Conservation (phyloP, 2,113 vertebrate genomes). For the Ammodramus savannarum region DNA sequence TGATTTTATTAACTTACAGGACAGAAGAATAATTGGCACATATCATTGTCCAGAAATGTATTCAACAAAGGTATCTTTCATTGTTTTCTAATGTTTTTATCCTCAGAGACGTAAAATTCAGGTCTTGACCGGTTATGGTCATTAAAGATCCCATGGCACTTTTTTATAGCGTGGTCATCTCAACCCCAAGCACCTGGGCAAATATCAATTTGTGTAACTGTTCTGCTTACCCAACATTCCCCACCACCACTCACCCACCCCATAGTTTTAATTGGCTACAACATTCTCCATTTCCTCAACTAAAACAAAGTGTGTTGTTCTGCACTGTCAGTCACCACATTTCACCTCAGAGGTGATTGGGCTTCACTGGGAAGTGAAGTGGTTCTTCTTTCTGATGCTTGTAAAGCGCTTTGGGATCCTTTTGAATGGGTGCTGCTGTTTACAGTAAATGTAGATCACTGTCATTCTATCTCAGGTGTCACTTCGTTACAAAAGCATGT, state of each 20-base stretch:
- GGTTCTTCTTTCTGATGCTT: conserved; percentile 52
- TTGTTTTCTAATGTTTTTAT: conserved; percentile 70
- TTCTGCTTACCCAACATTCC: conserved; percentile 53
- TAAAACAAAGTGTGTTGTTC: conserved; percentile 43
- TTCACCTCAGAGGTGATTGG: conserved; percentile 48
- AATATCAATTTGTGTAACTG: conserved; percentile 41
- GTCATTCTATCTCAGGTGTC: background rate
- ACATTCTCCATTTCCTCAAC: conserved; percentile 63
- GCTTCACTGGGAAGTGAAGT: conserved; percentile 48
- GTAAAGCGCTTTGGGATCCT: conserved; percentile 71
- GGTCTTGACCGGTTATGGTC: conserved; percentile 25
- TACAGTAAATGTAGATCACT: background rate
- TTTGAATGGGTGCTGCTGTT: conserved; percentile 34
- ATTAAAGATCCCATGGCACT: conserved; percentile 68
- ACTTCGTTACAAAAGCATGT: conserved; percentile 14
- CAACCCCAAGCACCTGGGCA: conserved; percentile 20
- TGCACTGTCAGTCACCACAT: conserved; percentile 50
- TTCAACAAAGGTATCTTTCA: conserved; percentile 76
- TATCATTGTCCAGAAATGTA: conserved; percentile 77
- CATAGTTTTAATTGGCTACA: conserved; percentile 67
- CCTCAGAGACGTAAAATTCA: conserved; percentile 56
- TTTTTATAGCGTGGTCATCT: conserved; percentile 44
- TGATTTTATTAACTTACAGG: conserved; percentile 76
- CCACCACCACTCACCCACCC: conserved; percentile 57
- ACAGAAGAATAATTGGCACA: conserved; percentile 77